Evolutionary conservation across 2,888 invertebrate species (phyloP), one percentile per base, ranked within the genome.

Genomic region (Lasioglossum calceatum): DNA sequence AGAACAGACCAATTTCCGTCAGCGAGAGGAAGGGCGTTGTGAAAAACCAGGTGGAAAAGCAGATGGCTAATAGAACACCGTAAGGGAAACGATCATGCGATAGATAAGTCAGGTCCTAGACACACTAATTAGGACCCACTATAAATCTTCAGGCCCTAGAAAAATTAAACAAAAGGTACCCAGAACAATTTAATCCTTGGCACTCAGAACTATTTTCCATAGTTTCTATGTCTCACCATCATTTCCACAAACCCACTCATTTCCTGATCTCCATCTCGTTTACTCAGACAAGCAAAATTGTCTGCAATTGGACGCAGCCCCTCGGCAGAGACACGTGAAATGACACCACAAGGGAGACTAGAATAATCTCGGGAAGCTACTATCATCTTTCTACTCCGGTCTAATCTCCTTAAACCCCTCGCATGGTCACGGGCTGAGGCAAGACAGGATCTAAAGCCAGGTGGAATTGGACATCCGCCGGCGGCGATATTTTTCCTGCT

Each of bases 371-470:
- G 47, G 82, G 73, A 86, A 75, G 82, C 64, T 42, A 58, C 79
- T 82, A 76, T 87, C 85, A 58, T 82, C 87, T 84, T 87, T 88
- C 83, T 61, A 47, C 44, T 54, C 70, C 36, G 58, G 77, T 75
- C 39, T 84, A 88, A 90, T 90, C 88, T 87, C 71, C 87, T 89
- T 87, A 88, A 58, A 90, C 85, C 47, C 70, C n/a, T 44, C n/a
- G 84, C 19, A 23, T 67, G 76, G 73, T 39, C 72, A 78, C 70
- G 74, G 79, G 76, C 36, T 27, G 72, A 50, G 73, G 47, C 67
- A 76, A 36, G 72, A 74, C 16, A 70, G 75, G 50, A 42, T 80
- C 14, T 36, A 81, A 84, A 90, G 79, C 81, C 77, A 70, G 50
- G 39, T 76, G 71, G 84, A 85, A 85, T 87, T 82, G 86, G 77